These are phyloP conservation scores for Neosalanx taihuensis DNA, from an alignment of 2,797 vertebrate species.

Conservation along the genomic window DNA sequence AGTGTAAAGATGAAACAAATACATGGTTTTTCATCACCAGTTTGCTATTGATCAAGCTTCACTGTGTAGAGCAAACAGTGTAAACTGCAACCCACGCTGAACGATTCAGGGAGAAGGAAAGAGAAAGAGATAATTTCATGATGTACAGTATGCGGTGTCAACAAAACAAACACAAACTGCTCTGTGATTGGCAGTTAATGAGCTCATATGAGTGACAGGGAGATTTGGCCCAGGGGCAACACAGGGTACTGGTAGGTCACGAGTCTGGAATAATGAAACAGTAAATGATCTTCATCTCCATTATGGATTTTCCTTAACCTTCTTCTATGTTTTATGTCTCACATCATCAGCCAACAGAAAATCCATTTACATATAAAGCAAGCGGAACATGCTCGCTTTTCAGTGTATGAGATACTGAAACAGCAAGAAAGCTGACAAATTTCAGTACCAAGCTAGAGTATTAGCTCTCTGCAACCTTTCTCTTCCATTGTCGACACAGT, in stretches of 20 bases:
- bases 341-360: conserved; percentile 44
- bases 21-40: conserved; percentile 28
- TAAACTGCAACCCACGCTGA: conserved; percentile 56
- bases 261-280: conserved; percentile 70
- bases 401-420: not conserved
- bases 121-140: conserved; percentile 62
- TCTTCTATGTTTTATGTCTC: conserved; percentile 57
- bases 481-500: conserved; percentile 33
- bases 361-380: conserved; percentile 28
- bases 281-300: conserved; percentile 62
- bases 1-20: conserved; percentile 22
- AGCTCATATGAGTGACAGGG: conserved; percentile 73
- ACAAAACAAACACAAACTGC: conserved; percentile 67
- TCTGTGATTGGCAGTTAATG: conserved; percentile 74
- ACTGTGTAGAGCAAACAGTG: conserved; percentile 59
- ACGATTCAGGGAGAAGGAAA: conserved; percentile 59
- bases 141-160: conserved; percentile 62
- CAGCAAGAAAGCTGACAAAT: not conserved
- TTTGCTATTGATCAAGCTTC: conserved; percentile 49
- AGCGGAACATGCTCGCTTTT: conserved; percentile 25
- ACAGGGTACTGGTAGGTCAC: conserved; percentile 62
- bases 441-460: too few species aligned
- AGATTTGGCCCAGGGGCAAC: conserved; percentile 62
- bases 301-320: conserved; percentile 64
- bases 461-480: conserved; percentile 19